Percentiles rank a stretch among this genome's conserved stretches.
phyloP scores from a whole-genome alignment of 1,140 invertebrate species.

The Ceratina calcarata region DNA sequence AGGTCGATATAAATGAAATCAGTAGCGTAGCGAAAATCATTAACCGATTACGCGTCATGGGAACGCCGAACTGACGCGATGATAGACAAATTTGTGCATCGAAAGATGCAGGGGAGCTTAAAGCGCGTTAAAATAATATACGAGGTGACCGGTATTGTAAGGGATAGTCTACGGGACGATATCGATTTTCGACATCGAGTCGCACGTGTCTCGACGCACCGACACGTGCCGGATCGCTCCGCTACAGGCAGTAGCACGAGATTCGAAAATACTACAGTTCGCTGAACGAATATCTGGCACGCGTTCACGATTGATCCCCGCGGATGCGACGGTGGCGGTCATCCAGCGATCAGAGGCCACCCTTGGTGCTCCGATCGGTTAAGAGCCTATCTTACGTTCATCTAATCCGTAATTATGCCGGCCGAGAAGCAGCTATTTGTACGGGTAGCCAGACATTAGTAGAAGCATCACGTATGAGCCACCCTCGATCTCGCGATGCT shows the following conservation, averaged over 20 bases:
- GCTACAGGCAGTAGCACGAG: slow-evolving; percentile 34
- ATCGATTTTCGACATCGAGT: slow-evolving; percentile 50
- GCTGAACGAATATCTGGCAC: not conserved
- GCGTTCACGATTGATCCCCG: slow-evolving; percentile 49
- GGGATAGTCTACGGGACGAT: slow-evolving; percentile 24
- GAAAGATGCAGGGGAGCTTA: slow-evolving; percentile 24
- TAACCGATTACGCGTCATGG: slow-evolving; percentile 40
- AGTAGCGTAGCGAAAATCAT: slow-evolving; percentile 25
- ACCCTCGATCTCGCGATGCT: not conserved
- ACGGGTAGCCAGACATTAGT: slow-evolving; percentile 37
- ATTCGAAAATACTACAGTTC: slow-evolving; percentile 28
- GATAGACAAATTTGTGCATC: slow-evolving; percentile 31
- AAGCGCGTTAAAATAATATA: slow-evolving; percentile 57
- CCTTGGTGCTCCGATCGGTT: slow-evolving; percentile 49
- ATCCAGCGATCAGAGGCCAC: slow-evolving; percentile 53
- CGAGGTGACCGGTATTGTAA: slow-evolving; percentile 25
- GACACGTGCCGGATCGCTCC: slow-evolving; percentile 49
- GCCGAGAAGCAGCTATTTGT: slow-evolving; percentile 49
- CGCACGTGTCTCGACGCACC: slow-evolving; percentile 48
- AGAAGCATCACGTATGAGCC: slow-evolving; percentile 11
- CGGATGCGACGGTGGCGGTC: slow-evolving; percentile 43
- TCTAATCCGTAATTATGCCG: slow-evolving; percentile 72
- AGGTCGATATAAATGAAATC: not conserved
- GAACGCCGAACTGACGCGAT: slow-evolving; percentile 4
- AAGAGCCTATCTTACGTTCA: slow-evolving; percentile 64